Evolutionary conservation across 23 tunicate species (phyloP).

Genomic region (Phallusia fumigata): DNA sequence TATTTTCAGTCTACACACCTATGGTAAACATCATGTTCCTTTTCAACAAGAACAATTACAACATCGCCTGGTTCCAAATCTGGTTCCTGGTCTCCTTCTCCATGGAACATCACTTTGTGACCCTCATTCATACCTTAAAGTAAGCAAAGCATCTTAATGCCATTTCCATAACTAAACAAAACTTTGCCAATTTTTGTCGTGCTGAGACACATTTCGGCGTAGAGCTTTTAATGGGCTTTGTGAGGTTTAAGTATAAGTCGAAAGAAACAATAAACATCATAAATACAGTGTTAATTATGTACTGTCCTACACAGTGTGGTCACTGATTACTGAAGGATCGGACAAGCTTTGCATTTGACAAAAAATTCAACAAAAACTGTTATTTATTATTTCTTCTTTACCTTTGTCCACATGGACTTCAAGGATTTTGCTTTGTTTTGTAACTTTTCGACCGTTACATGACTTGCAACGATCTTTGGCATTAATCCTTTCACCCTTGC

Average conservation of each 20-base stretch:
- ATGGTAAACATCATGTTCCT: conserved; percentile 71
- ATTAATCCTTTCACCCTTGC: conserved; percentile 82
- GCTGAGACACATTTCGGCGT: too few species aligned
- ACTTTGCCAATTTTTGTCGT: too few species aligned
- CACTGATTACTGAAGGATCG: too few species aligned
- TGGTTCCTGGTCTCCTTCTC: conserved; percentile 97
- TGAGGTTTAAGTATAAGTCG: not conserved
- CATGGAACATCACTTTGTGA: conserved; percentile 86
- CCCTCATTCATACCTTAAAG: conserved; percentile 89
- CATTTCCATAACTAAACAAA: not conserved
- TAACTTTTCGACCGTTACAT: conserved; percentile 80
- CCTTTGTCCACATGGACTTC: conserved; percentile 97
- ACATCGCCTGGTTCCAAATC: conserved; percentile 93
- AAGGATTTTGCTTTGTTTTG: conserved; percentile 72
- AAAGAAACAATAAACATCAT: too few species aligned
- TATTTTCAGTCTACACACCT: too few species aligned
- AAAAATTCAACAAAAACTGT: too few species aligned
- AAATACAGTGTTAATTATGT: too few species aligned
- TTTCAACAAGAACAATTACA: conserved; percentile 70
- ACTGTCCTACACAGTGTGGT: too few species aligned
- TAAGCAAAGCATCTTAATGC: not conserved
- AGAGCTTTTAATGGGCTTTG: too few species aligned
- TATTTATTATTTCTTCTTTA: not conserved
- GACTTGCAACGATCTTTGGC: conserved; percentile 89
- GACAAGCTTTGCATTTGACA: too few species aligned